Evolutionary conservation across 1,140 invertebrate species (phyloP), one percentile per base, ranked within the genome.

Genomic region (Radopholus similis): DNA sequence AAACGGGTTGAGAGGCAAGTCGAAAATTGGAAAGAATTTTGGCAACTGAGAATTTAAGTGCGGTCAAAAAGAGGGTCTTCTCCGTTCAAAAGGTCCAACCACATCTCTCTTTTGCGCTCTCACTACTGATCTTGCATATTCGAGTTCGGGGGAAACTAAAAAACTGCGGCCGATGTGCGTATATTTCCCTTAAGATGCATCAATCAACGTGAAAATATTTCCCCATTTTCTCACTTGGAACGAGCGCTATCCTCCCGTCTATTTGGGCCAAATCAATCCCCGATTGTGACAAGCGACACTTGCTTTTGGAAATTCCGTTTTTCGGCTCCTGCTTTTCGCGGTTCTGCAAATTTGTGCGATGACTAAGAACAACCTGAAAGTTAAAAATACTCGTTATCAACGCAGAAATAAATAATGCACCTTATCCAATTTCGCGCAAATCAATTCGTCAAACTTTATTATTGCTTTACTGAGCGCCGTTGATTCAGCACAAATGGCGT

Each of bases 391-490:
- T 54, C 35, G 51, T 11, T 57, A 9, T 30, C 15, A 2, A 11
- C 2, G 23, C 9, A 42, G n/a, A 21, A 2, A 21, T 21, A 21
- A 21, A 60, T 38, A 9, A n/a, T 40, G 28, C 21, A 62, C 59
- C 38, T 49, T 64, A 42, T 51, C 49, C n/a, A 70, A 53, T 30
- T 37, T 11, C 15, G 35, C 9, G 38, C 60, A 56, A 2, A 70
- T 35, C 47, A 38, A 32, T 9, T 3, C 13, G 15, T 34, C 34
- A 55, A 70, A 70, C 18, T 35, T 18, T 18, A 59, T 11, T 26
- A 72, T 65, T 37, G 37, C 53, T 21, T 5, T 23, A 34, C 53
- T 34, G 28, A 66, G 26, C n/a, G n/a, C 30, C 15, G 66, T 58
- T 26, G 0, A 18, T 5, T 70, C 51, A 4, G 21, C 21, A 2